Evolutionary conservation across 2,888 invertebrate genomes (phyloP).

Genomic region (Metallyticus violacea): DNA sequence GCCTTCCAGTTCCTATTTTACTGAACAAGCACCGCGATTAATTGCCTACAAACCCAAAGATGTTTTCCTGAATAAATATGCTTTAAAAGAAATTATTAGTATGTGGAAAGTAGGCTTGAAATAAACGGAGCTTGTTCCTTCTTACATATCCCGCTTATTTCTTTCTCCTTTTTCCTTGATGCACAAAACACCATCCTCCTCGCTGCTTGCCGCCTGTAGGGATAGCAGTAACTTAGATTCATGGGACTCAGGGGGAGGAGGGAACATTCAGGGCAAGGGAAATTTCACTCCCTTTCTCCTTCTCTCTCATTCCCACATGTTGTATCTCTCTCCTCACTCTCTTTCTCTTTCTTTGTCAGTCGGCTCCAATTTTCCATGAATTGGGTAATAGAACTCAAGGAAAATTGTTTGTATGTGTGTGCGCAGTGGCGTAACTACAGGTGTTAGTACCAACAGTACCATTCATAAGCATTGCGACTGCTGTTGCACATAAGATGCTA

Average conservation of each 20-base stretch:
- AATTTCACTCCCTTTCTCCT: not conserved
- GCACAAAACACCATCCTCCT: not conserved
- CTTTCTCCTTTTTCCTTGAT: not conserved
- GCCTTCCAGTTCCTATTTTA: too few species aligned
- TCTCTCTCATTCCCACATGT: not conserved
- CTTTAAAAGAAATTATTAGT: too few species aligned
- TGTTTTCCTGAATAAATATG: not conserved
- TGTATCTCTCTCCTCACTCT: not conserved
- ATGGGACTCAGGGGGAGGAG: slow-evolving; percentile 23
- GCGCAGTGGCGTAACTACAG: not conserved
- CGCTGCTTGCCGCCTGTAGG: not conserved
- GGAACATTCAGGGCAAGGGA: slow-evolving; percentile 21
- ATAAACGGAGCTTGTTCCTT: not conserved
- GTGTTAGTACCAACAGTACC: not conserved
- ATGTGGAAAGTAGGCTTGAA: not conserved
- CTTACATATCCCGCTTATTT: slow-evolving; percentile 2
- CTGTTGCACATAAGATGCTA: not conserved
- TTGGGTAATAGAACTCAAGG: slow-evolving; percentile 28
- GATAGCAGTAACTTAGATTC: slow-evolving; percentile 27
- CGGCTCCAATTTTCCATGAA: slow-evolving; percentile 31
- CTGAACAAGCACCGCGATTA: not conserved
- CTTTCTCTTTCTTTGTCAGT: slow-evolving; percentile 13
- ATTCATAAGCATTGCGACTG: not conserved
- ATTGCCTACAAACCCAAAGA: too few species aligned
- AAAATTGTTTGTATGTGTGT: slow-evolving; percentile 24